phyloP scores from a whole-genome alignment of 2,113 vertebrate species.

The Castor canadensis region DNA sequence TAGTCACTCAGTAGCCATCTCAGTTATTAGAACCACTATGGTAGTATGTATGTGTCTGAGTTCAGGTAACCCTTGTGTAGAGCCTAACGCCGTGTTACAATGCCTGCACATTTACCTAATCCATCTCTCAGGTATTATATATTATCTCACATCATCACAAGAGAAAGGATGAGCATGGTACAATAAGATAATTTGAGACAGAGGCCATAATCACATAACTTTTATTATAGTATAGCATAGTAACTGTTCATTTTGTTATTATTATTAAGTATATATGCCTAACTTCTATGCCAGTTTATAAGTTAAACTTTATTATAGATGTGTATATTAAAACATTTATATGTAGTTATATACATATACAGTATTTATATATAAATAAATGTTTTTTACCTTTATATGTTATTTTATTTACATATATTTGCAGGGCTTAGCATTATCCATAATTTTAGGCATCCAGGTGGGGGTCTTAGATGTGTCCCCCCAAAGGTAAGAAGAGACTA shows the following conservation, averaged over 20 bases:
- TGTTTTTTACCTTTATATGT: too few relatives aligned
- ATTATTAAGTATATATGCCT: not conserved
- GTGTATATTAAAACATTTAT: not conserved
- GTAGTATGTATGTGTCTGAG: not conserved
- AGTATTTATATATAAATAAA: too few relatives aligned
- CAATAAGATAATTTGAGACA: not conserved
- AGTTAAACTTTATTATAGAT: too few relatives aligned
- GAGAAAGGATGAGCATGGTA: not conserved
- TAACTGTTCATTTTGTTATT: not conserved
- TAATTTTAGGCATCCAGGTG: not conserved
- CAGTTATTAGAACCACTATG: not conserved
- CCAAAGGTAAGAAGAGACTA: not conserved
- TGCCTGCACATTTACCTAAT: not conserved
- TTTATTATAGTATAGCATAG: not conserved
- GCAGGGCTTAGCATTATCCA: not conserved
- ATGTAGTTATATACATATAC: too few relatives aligned
- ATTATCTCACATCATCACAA: not conserved
- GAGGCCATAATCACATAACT: not conserved
- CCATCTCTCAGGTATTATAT: not conserved
- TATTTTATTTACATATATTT: too few relatives aligned
- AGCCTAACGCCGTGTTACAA: not conserved
- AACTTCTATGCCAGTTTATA: too few relatives aligned
- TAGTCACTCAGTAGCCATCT: not conserved
- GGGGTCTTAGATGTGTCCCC: not conserved
- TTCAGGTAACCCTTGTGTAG: not conserved